A percentile compares a stretch with the other conserved stretches of the same genome.
Evolutionary conservation across 2,797 vertebrate genomes (phyloP).

Genomic region (Notamacropus eugenii): DNA sequence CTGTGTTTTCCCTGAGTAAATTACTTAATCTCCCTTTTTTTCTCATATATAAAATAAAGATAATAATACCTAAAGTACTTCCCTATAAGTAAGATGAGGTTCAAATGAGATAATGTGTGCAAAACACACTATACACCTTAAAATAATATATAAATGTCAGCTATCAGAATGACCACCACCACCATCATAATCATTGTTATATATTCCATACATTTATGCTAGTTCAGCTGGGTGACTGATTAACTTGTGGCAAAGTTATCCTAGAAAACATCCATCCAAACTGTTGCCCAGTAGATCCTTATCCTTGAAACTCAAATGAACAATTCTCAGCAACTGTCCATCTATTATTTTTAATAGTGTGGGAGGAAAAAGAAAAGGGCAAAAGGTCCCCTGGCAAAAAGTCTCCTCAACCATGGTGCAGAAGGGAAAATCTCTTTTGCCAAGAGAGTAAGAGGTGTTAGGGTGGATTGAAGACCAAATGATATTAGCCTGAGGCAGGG

Average conservation of each 20-base stretch:
- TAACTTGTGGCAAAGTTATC: background rate
- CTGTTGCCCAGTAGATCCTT: background rate
- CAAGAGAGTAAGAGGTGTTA: background rate
- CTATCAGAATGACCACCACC: background rate
- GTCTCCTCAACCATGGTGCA: no score
- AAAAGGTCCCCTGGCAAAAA: background rate
- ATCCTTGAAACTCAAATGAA: background rate
- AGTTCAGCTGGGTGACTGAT: background rate
- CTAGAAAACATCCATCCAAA: background rate
- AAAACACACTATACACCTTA: background rate
- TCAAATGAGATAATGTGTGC: background rate
- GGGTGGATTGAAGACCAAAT: background rate
- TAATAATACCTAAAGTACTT: background rate
- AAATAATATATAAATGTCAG: background rate
- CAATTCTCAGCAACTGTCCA: background rate
- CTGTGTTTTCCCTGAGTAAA: background rate
- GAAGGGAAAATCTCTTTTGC: background rate
- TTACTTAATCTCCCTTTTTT: background rate
- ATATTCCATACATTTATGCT: background rate
- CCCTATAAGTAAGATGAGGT: background rate
- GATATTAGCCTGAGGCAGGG: background rate
- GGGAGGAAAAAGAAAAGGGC: background rate
- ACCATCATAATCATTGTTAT: background rate
- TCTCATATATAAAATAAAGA: background rate
- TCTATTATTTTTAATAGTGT: constrained; percentile 19